Evolutionary conservation across 1,140 invertebrate genomes (phyloP).

Genomic region (Ceratitis capitata): DNA sequence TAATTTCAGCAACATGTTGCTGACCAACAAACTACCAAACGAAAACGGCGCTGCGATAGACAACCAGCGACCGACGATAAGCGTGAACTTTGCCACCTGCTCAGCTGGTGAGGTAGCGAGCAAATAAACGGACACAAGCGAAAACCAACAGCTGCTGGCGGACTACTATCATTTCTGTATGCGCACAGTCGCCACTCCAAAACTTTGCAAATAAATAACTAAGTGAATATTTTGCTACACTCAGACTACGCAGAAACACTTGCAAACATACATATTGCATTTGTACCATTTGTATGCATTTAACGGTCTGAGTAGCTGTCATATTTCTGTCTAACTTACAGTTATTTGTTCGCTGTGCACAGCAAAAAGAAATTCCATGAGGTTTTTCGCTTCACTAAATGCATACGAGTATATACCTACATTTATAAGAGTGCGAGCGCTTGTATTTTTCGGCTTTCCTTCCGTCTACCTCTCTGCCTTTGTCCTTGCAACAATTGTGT

Average conservation of each 20-base stretch:
- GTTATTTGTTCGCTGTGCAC: too few relatives aligned
- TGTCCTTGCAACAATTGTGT: background rate
- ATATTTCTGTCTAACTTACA: conserved; percentile 6
- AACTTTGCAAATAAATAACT: background rate
- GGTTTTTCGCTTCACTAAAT: background rate
- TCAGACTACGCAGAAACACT: background rate
- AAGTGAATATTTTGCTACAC: background rate
- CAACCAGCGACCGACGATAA: background rate
- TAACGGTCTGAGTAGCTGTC: conserved; percentile 6
- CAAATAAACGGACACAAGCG: background rate
- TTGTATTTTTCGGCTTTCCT: too few relatives aligned
- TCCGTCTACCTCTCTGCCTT: too few relatives aligned
- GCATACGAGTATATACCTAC: background rate
- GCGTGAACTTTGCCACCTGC: conserved; percentile 9
- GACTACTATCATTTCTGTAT: background rate
- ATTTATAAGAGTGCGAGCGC: background rate
- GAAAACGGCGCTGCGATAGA: background rate
- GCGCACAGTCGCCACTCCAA: too few relatives aligned
- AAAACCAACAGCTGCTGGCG: background rate
- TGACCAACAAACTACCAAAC: background rate
- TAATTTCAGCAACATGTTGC: conserved; percentile 2
- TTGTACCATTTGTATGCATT: background rate
- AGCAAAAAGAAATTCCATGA: too few relatives aligned
- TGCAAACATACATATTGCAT: background rate
- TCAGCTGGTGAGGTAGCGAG: background rate